Evolutionary conservation across 2,113 vertebrate genomes (phyloP).

Genomic region (Myotis brandtii): DNA sequence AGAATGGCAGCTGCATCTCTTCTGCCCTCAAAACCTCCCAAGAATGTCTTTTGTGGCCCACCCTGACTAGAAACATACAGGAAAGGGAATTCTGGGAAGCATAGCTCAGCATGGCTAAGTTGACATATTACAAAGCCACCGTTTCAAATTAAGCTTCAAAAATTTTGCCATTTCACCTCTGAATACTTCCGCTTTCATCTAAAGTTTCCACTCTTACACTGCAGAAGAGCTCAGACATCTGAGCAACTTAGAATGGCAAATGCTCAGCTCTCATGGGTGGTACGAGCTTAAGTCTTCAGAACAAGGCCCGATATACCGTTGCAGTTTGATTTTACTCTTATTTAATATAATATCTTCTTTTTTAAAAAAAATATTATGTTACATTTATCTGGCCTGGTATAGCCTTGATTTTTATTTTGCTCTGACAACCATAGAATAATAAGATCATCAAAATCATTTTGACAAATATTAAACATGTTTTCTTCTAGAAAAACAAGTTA

Average conservation of each 20-base stretch:
- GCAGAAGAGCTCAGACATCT: background rate
- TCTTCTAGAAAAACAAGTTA: background rate
- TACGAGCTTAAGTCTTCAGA: background rate
- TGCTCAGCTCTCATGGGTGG: accelerated
- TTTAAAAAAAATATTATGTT: background rate
- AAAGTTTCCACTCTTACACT: background rate
- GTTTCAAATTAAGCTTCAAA: background rate
- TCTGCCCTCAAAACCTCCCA: background rate
- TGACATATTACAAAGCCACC: background rate
- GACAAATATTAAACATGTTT: background rate
- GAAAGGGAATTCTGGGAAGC: background rate
- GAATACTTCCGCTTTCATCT: background rate
- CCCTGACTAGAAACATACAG: background rate
- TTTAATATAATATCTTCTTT: background rate
- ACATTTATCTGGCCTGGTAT: background rate
- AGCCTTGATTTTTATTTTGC: background rate
- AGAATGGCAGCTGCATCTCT: background rate
- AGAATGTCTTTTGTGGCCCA: background rate
- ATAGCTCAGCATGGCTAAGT: accelerated
- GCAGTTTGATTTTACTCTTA: background rate
- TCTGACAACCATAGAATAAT: background rate
- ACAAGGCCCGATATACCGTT: accelerated
- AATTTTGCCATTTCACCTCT: background rate
- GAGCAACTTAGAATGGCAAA: background rate
- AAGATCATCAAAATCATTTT: background rate